These are phyloP conservation scores for Argyra leucocephala DNA, from an alignment of 2,888 invertebrate genomes.

Conservation along the genomic window DNA sequence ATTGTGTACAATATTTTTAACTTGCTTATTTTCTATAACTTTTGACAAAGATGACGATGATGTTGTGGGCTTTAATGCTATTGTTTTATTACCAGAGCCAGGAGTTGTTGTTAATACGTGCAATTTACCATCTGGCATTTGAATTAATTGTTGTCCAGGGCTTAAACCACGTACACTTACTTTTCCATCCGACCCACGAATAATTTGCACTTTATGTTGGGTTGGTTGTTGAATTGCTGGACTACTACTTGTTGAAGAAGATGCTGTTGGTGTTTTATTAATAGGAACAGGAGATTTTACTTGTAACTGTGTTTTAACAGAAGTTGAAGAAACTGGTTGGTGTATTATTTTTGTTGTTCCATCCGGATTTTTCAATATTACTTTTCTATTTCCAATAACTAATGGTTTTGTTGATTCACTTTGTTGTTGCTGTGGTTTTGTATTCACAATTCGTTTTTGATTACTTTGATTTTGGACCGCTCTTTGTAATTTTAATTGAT, in stretches of 20 bases:
- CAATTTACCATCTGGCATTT: slow-evolving; percentile 86
- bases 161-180: slow-evolving; percentile 82
- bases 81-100: slow-evolving; percentile 22
- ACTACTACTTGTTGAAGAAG: slow-evolving; percentile 50
- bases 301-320: slow-evolving; percentile 59
- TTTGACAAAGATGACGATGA: slow-evolving; percentile 16
- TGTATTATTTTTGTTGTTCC: slow-evolving; percentile 58
- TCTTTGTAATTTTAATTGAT: slow-evolving; percentile 76
- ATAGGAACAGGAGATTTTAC: slow-evolving; percentile 45
- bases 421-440: slow-evolving; percentile 44
- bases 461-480: slow-evolving; percentile 87
- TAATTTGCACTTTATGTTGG: slow-evolving; percentile 68
- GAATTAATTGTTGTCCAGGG: slow-evolving; percentile 85
- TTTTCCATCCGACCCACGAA: slow-evolving; percentile 82
- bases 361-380: slow-evolving; percentile 47
- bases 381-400: slow-evolving; percentile 38
- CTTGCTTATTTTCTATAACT: slow-evolving; percentile 14
- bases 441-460: slow-evolving; percentile 68
- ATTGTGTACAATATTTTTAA: not conserved
- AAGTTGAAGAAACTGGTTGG: slow-evolving; percentile 50
- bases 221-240: slow-evolving; percentile 51
- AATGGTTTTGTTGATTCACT: slow-evolving; percentile 23
- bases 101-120: slow-evolving; percentile 58
- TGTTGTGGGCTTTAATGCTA: slow-evolving; percentile 20
- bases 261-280: slow-evolving; percentile 14